Conservation (phyloP, 2,888 invertebrate genomes). For the Ichneumoninae sp. region DNA sequence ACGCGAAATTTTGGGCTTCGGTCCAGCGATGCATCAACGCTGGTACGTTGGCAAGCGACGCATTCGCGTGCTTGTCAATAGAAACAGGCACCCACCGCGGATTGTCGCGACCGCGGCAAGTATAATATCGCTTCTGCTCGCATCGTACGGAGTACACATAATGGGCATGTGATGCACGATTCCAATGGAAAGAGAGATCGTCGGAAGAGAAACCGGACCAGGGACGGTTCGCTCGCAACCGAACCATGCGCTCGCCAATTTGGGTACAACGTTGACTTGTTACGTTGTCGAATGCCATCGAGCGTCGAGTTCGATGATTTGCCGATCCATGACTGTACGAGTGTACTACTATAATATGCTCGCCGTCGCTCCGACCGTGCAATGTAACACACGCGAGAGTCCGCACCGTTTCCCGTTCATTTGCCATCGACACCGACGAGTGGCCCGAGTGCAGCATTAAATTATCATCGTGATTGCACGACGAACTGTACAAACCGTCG, state of each 20-base stretch:
- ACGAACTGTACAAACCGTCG: constrained; percentile 57
- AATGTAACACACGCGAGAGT: constrained; percentile 51
- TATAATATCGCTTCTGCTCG: constrained; percentile 68
- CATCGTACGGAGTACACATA: constrained; percentile 68
- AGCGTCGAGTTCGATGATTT: constrained; percentile 80
- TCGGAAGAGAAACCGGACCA: constrained; percentile 40
- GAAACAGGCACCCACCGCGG: constrained; percentile 75
- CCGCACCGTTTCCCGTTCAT: constrained; percentile 68
- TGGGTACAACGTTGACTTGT: constrained; percentile 80
- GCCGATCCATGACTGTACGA: constrained; percentile 80
- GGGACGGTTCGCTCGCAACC: not conserved
- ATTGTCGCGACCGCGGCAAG: constrained; percentile 75
- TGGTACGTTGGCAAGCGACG: constrained; percentile 67
- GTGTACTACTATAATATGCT: constrained; percentile 61
- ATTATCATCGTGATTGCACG: constrained; percentile 78
- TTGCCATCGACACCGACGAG: constrained; percentile 73
- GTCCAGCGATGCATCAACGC: constrained; percentile 64
- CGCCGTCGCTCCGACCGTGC: constrained; percentile 43
- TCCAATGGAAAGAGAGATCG: constrained; percentile 55
- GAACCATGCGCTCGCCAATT: constrained; percentile 48
- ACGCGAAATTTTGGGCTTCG: constrained; percentile 57
- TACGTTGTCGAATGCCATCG: constrained; percentile 81
- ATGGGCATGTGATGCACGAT: constrained; percentile 69
- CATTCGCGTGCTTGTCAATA: constrained; percentile 78
- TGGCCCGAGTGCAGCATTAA: constrained; percentile 77